Conservation (phyloP, 2,888 invertebrate genomes). For the Synanthedon vespiformis region DNA sequence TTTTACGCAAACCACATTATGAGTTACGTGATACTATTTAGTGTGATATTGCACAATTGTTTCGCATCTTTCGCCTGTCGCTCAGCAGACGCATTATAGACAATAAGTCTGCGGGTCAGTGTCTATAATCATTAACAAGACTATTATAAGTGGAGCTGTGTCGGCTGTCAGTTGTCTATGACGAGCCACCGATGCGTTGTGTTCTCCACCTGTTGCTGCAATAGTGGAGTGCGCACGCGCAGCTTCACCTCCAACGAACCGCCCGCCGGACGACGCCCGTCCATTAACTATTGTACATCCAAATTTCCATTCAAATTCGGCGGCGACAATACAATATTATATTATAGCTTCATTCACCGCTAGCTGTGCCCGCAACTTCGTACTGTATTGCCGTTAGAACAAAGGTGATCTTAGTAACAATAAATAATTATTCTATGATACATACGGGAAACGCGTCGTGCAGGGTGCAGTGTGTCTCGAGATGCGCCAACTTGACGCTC, state of each 20-base stretch:
- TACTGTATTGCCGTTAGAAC: too few species aligned
- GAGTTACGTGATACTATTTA: too few species aligned
- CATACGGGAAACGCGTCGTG: slow-evolving; percentile 95
- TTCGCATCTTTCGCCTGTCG: too few species aligned
- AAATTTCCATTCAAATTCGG: neutral
- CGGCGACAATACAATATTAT: neutral
- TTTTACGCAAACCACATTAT: too few species aligned
- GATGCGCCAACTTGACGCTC: slow-evolving; percentile 85
- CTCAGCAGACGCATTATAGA: too few species aligned
- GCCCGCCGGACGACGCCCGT: slow-evolving; percentile 88
- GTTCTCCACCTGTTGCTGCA: slow-evolving; percentile 90
- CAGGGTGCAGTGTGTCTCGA: slow-evolving; percentile 88
- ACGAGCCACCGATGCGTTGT: slow-evolving; percentile 93
- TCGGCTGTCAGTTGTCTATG: slow-evolving; percentile 72
- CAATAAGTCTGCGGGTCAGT: too few species aligned
- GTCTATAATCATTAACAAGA: too few species aligned
- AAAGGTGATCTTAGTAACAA: too few species aligned
- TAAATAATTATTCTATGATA: slow-evolving; percentile 22
- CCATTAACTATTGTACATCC: slow-evolving; percentile 79
- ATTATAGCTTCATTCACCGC: neutral
- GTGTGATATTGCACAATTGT: too few species aligned
- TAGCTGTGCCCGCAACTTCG: neutral
- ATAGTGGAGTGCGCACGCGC: slow-evolving; percentile 87
- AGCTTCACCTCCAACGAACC: slow-evolving; percentile 92
- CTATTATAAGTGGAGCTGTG: too few species aligned